Evolutionary conservation across 1,140 invertebrate genomes (phyloP).

Genomic region (Neoseiulus cucumeris): DNA sequence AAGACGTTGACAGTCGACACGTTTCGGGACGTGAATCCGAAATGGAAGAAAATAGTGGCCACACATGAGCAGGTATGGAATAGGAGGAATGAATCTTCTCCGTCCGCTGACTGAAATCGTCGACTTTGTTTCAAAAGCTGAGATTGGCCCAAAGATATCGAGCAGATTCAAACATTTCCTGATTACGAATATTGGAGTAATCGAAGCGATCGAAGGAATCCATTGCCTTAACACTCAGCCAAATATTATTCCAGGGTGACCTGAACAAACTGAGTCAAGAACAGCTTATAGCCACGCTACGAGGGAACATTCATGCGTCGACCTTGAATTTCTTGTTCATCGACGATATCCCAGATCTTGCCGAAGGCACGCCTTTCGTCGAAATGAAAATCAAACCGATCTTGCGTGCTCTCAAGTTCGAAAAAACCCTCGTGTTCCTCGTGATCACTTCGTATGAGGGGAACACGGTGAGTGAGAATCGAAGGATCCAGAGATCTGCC

Average conservation of each 20-base stretch:
- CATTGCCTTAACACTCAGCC: no score
- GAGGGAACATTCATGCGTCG: neutral
- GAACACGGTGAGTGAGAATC: neutral
- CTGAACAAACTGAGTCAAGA: neutral
- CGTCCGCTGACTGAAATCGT: no score
- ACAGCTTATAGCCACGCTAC: neutral
- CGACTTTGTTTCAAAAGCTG: no score
- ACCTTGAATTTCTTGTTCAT: neutral
- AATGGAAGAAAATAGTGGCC: neutral
- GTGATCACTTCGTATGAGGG: neutral
- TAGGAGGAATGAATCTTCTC: no score
- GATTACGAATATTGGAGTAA: no score
- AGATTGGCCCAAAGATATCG: no score
- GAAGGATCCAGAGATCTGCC: no score
- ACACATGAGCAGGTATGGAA: conserved; percentile 2
- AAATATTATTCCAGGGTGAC: neutral
- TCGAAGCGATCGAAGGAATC: no score
- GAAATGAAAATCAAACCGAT: neutral
- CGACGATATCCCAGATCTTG: neutral
- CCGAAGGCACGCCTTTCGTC: neutral
- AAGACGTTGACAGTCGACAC: neutral
- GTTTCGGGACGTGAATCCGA: neutral
- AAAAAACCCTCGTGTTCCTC: neutral
- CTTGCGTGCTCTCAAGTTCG: neutral
- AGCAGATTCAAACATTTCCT: no score